Evolutionary conservation across 2,888 invertebrate genomes (phyloP).

Genomic region (Xestia sexstrigata): DNA sequence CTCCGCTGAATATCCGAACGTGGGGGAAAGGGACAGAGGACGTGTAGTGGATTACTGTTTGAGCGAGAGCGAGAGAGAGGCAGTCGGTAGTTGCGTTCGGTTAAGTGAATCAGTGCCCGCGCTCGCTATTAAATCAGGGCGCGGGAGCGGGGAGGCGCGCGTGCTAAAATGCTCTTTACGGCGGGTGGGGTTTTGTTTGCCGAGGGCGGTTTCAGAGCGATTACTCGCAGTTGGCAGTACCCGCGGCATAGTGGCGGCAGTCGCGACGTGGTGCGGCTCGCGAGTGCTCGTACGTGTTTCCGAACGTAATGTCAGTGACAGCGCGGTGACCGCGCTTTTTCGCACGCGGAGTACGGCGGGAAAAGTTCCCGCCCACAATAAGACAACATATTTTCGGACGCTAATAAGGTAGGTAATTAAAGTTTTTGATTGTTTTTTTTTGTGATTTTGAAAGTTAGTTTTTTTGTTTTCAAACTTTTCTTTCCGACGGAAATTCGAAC

Average conservation of each 20-base stretch:
- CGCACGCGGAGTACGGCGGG: conserved; percentile 86
- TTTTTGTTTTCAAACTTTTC: conserved; percentile 54
- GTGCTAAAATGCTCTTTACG: conserved; percentile 89
- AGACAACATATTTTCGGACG: conserved; percentile 90
- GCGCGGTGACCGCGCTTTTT: conserved; percentile 88
- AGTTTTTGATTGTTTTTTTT: conserved; percentile 14
- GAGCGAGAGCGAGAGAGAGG: conserved; percentile 82
- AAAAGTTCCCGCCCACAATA: conserved; percentile 88
- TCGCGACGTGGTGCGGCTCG: conserved; percentile 78
- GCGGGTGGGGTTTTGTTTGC: conserved; percentile 90
- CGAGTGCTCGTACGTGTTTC: conserved; percentile 77
- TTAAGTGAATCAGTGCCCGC: conserved; percentile 91
- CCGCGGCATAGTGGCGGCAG: conserved; percentile 72
- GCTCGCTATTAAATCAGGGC: conserved; percentile 90
- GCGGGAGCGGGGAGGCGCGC: conserved; percentile 86
- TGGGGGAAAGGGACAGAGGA: conserved; percentile 71
- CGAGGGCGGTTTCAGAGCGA: conserved; percentile 88
- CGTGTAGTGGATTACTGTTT: conserved; percentile 69
- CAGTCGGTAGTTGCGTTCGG: conserved; percentile 87
- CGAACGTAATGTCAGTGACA: conserved; percentile 80
- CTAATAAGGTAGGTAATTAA: conserved; percentile 90
- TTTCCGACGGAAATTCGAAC: neutral
- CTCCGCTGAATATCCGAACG: conserved; percentile 66
- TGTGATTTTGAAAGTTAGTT: conserved; percentile 38
- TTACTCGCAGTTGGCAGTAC: conserved; percentile 79